Evolutionary conservation across 2,888 invertebrate genomes (phyloP).

Genomic region (Troides helena): DNA sequence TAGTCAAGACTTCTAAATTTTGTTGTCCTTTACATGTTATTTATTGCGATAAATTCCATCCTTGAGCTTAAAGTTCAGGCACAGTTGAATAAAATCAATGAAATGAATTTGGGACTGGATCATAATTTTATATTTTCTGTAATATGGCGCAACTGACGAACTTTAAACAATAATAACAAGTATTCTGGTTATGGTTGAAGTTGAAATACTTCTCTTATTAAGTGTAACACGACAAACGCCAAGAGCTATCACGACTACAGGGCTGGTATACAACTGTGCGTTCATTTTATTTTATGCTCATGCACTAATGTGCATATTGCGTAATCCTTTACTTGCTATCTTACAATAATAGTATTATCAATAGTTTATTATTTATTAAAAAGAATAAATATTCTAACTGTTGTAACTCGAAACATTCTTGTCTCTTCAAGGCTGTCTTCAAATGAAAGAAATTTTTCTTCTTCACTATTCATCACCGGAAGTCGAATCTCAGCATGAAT

Average conservation of each 20-base stretch:
- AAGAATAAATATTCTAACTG: too few relatives aligned
- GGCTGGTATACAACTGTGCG: conserved; percentile 30
- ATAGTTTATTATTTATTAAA: neutral
- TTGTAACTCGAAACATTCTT: too few relatives aligned
- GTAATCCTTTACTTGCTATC: conserved; percentile 2
- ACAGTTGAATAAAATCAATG: neutral
- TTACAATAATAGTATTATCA: neutral
- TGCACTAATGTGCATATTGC: conserved; percentile 33
- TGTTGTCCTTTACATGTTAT: too few relatives aligned
- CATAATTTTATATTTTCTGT: neutral
- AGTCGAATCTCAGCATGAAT: too few relatives aligned
- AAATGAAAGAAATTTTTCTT: too few relatives aligned
- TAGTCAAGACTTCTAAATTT: too few relatives aligned
- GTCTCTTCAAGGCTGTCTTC: too few relatives aligned
- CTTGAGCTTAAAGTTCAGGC: too few relatives aligned
- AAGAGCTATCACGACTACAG: conserved; percentile 57
- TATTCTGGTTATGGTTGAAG: conserved; percentile 39
- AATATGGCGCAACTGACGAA: neutral
- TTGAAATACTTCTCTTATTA: conserved; percentile 41
- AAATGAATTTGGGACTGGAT: neutral
- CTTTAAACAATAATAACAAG: conserved; percentile 31
- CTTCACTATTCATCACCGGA: too few relatives aligned
- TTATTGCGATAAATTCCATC: too few relatives aligned
- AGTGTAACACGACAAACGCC: conserved; percentile 54
- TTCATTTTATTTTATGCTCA: conserved; percentile 36